phyloP scores from a whole-genome alignment of 2,888 invertebrate species.

The Caenorhabditis sp. region DNA sequence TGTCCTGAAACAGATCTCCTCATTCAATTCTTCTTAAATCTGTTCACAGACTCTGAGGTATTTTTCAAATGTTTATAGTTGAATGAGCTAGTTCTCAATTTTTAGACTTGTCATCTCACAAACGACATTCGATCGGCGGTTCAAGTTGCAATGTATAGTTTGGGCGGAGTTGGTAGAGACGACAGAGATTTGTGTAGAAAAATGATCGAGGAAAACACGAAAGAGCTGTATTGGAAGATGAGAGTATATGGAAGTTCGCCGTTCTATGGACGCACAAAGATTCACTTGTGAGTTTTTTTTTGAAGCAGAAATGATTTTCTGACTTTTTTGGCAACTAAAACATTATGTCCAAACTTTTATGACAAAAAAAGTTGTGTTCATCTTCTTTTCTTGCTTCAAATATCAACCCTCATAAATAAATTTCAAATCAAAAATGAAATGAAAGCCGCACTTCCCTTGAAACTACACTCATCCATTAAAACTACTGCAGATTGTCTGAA shows the following conservation, averaged over 20 bases:
- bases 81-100: background rate
- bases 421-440: no score
- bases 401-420: no score
- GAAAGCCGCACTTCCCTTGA: no score
- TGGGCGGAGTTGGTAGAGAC: background rate
- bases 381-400: no score
- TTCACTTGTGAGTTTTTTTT: background rate
- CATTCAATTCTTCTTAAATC: conserved; percentile 20
- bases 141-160: conserved; percentile 7
- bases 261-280: background rate
- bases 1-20: conserved; percentile 17
- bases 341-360: background rate
- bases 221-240: background rate
- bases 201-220: background rate
- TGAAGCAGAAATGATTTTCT: background rate
- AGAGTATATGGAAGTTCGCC: background rate
- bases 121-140: conserved; percentile 33
- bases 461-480: no score
- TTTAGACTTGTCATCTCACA: conserved; percentile 22
- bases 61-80: background rate
- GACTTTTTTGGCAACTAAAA: background rate
- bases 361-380: no score
- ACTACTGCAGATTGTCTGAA: background rate
- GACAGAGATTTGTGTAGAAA: background rate
- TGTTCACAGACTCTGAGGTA: conserved; percentile 32